Base-by-base conservation (phyloP, 2,888 invertebrate genomes). In the Crepidodera aurea region DNA sequence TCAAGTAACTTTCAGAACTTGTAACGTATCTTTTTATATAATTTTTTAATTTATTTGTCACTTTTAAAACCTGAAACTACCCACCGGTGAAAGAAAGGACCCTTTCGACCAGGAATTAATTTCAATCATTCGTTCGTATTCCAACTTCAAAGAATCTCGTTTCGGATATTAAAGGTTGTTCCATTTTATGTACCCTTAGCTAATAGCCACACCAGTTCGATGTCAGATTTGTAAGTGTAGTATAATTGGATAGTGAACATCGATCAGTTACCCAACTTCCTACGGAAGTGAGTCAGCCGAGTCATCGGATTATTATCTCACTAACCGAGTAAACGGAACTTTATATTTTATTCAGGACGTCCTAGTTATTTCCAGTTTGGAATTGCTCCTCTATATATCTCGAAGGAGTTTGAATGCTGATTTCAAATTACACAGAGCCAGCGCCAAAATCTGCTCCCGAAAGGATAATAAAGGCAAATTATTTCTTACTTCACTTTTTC, bases 321-420 rank as follows among this genome's bases (percentile, higher is more conserved):
- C 72, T 73, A 73, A 73, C 73, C 68, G 70, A 72, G 71, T 71
- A 71, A 74, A 72, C 72, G 74, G 73, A 75, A 74, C 71, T 74
- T 73, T 73, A 75, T 75, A 77, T 77, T 77, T 78, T 77, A 77
- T 77, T 76, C 76, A 73, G 74, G 74, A 74, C 77, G 74, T 77
- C 74, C 75, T 69, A 71, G 74, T 74, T 74, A 76, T 76, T 77
- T 77, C 73, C 73, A 74, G 68, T 75, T 73, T 69, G 74, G 72
- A 73, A 77, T 75, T 74, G 75, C 74, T 68, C 65, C 66, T 29
- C 60, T 67, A 73, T 72, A 68, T 72, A 68, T 74, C 73, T 70
- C 74, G 53, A 51, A 67, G 74, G 74, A 73, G 65, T 63, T 58
- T 51, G 62, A 40, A 70, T 73, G 71, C 69, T 69, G 74, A 76